These are phyloP conservation scores for Zaprionus capensis DNA, from an alignment of 1,140 invertebrate genomes.

Conservation along the genomic window DNA sequence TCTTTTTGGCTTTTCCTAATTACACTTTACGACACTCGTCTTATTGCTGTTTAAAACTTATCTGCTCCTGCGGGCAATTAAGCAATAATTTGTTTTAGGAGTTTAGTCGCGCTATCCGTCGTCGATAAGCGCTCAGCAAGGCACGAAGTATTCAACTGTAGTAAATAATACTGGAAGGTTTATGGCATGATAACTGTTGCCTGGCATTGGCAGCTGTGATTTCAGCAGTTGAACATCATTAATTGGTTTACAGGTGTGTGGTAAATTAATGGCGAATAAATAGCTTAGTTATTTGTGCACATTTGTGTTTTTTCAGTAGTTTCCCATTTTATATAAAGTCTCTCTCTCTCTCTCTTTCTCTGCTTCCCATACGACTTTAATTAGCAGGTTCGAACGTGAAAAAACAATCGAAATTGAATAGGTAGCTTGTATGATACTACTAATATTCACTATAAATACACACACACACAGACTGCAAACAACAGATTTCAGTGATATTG, in stretches of 20 bases:
- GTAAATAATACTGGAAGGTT: conserved; percentile 18
- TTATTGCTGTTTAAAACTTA: neutral
- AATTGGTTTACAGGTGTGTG: neutral
- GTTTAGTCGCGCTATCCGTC: neutral
- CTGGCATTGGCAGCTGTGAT: conserved; percentile 14
- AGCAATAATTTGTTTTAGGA: neutral
- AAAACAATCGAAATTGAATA: neutral
- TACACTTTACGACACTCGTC: neutral
- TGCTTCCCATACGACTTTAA: conserved; percentile 4
- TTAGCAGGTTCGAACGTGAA: neutral
- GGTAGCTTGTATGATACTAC: too few relatives aligned
- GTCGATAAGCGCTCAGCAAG: neutral
- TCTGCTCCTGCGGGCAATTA: neutral
- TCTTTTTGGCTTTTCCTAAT: neutral
- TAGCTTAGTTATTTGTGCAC: neutral
- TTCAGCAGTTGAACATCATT: neutral
- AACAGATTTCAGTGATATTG: conserved; percentile 11
- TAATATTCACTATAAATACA: too few relatives aligned
- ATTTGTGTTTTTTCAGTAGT: neutral
- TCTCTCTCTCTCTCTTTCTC: neutral
- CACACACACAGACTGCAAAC: neutral
- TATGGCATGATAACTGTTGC: conserved; percentile 29
- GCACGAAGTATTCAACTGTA: neutral
- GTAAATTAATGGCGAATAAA: neutral
- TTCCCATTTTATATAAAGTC: neutral